These are phyloP conservation scores for Chaetodon trifasciatus DNA, from an alignment of 2,797 vertebrate genomes.

Conservation along the genomic window DNA sequence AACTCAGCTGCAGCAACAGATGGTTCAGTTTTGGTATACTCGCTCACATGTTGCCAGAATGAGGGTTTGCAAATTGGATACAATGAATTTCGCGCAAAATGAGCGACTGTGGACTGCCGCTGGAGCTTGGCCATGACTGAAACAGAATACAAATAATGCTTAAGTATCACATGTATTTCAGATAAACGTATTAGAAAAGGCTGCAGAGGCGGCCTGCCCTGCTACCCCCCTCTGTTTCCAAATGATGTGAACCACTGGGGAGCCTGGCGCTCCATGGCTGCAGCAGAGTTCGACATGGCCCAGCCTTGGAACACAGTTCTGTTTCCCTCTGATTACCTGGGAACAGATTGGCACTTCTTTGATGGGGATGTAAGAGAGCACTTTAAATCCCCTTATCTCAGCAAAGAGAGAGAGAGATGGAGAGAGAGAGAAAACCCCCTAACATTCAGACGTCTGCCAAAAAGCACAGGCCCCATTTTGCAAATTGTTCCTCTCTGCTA, in stretches of 20 bases:
- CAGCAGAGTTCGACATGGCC: constrained; percentile 58
- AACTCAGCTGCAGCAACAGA: constrained; percentile 77
- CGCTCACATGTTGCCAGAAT: constrained; percentile 63
- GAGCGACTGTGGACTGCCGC: constrained; percentile 44
- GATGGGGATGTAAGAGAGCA: constrained; percentile 74
- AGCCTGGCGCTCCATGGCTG: constrained; percentile 48
- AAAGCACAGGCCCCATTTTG: constrained; percentile 72
- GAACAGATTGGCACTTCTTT: constrained; percentile 82
- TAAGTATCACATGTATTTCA: constrained; percentile 46
- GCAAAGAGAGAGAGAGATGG: constrained; percentile 46
- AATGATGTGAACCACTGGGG: constrained; percentile 62
- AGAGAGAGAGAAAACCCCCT: constrained; percentile 22
- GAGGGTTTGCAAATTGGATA: constrained; percentile 72
- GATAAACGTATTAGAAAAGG: constrained; percentile 61
- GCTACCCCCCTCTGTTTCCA: constrained; percentile 48
- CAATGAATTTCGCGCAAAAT: constrained; percentile 69
- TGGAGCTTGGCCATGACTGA: constrained; percentile 52
- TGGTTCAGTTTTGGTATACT: constrained; percentile 81
- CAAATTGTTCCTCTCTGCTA: constrained; percentile 71
- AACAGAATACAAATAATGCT: constrained; percentile 59
- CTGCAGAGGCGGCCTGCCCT: constrained; percentile 29
- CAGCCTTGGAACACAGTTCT: constrained; percentile 69
- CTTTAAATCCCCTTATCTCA: constrained; percentile 81
- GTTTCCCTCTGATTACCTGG: constrained; percentile 83
- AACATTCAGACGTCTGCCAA: constrained; percentile 72